phyloP scores from a whole-genome alignment of 2,797 vertebrate genomes.

The Peromyscus aztecus region DNA sequence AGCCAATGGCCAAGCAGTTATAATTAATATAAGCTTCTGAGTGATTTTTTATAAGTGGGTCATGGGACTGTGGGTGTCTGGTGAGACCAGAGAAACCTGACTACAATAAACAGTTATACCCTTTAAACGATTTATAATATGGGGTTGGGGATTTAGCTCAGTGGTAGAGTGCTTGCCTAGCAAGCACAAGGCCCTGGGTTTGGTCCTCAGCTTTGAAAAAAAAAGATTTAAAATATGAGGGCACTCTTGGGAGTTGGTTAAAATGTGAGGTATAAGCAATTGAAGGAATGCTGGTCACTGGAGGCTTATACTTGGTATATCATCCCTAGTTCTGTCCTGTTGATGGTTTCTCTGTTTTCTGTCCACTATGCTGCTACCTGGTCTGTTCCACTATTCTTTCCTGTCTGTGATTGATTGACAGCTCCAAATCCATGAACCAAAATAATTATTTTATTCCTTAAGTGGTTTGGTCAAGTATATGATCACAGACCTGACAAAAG shows the following conservation, averaged over 20 bases:
- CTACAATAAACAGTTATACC: too few species aligned
- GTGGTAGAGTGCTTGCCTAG: too few species aligned
- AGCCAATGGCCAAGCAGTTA: too few species aligned
- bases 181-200: too few species aligned
- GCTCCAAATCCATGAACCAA: background rate
- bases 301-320: background rate
- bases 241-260: background rate
- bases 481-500: background rate
- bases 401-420: background rate
- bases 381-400: background rate
- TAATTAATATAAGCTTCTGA: too few species aligned
- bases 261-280: background rate
- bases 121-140: too few species aligned
- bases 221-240: background rate
- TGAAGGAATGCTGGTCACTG: background rate
- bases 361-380: rapidly evolving
- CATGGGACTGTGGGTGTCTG: too few species aligned
- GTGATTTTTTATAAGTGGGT: too few species aligned
- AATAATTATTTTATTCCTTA: background rate
- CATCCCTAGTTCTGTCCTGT: too few species aligned
- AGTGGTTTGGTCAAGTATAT: background rate
- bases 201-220: too few species aligned
- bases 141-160: too few species aligned
- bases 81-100: too few species aligned
- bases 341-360: background rate